Evolutionary conservation across 2,888 invertebrate genomes (phyloP).

Genomic region (Shargacucullia verbasci): DNA sequence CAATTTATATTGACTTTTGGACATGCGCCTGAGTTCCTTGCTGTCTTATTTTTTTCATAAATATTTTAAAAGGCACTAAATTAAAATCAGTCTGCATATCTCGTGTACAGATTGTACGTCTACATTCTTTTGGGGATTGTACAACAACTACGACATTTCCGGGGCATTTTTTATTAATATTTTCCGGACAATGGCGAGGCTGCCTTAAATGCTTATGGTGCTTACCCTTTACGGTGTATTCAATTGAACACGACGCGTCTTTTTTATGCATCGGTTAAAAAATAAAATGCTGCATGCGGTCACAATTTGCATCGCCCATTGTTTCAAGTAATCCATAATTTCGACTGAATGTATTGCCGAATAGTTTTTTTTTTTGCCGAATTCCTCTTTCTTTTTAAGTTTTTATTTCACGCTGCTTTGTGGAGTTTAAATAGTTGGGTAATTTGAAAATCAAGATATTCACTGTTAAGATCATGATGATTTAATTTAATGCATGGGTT

Average conservation of each 20-base stretch:
- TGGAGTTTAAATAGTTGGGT: conserved; percentile 21
- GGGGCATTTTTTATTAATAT: conserved; percentile 70
- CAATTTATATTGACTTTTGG: conserved; percentile 11
- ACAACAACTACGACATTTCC: conserved; percentile 66
- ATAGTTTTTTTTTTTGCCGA: conserved; percentile 67
- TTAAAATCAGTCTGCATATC: conserved; percentile 5
- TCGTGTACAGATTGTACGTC: conserved; percentile 18
- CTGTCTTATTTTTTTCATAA: no score
- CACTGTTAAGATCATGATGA: conserved; percentile 10
- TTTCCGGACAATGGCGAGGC: conserved; percentile 70
- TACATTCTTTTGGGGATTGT: conserved; percentile 42
- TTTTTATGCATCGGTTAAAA: conserved; percentile 75
- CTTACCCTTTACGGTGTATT: conserved; percentile 74
- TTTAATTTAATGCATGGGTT: conserved; percentile 16
- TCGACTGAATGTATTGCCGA: conserved; percentile 72
- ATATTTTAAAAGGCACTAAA: neutral
- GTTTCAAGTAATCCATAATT: conserved; percentile 81
- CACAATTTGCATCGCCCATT: conserved; percentile 85
- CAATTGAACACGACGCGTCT: conserved; percentile 72
- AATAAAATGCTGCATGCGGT: conserved; percentile 73
- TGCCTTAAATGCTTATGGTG: conserved; percentile 70
- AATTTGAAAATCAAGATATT: conserved; percentile 39
- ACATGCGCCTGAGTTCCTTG: no score
- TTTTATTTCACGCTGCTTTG: conserved; percentile 58
- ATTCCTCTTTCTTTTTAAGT: conserved; percentile 61